Conservation (phyloP, 1,140 invertebrate species). For the Penaeus japonicus region DNA sequence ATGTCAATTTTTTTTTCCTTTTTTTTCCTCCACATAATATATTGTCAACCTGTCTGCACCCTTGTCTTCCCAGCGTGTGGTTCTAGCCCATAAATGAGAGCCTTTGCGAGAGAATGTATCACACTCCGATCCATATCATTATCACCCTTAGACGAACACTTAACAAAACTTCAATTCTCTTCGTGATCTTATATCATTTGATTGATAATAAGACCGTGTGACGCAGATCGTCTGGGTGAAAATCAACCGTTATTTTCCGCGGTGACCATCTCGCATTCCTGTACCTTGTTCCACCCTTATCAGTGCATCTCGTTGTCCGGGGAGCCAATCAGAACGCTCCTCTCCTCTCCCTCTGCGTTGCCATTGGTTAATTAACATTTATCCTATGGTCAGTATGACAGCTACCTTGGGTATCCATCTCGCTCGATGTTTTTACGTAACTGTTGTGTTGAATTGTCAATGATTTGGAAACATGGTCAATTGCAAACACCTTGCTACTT, state of each 20-base stretch:
- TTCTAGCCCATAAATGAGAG: no score
- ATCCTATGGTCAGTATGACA: constrained; percentile 44
- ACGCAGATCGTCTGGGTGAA: not conserved
- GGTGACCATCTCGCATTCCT: constrained; percentile 26
- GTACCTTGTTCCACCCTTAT: constrained; percentile 41
- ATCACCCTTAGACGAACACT: not conserved
- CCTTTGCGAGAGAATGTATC: not conserved
- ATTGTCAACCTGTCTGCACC: constrained; percentile 33
- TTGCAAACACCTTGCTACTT: not conserved
- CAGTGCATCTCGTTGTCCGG: constrained; percentile 31
- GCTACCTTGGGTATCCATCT: not conserved
- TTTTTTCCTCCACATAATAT: constrained; percentile 13
- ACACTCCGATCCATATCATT: not conserved
- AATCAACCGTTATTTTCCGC: not conserved
- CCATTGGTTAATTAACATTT: constrained; percentile 51
- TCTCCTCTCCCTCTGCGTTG: constrained; percentile 1
- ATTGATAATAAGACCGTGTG: not conserved
- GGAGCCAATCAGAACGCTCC: constrained; percentile 32
- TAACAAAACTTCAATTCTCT: no score
- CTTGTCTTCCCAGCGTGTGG: not conserved
- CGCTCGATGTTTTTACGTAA: not conserved
- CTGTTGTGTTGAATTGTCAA: not conserved
- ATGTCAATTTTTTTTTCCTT: constrained; percentile 17
- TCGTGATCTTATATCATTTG: not conserved
- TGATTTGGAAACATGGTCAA: not conserved